Evolutionary conservation across 1,140 invertebrate genomes (phyloP), one percentile per base, ranked within the genome.

Genomic region (Nilaparvata lugens): DNA sequence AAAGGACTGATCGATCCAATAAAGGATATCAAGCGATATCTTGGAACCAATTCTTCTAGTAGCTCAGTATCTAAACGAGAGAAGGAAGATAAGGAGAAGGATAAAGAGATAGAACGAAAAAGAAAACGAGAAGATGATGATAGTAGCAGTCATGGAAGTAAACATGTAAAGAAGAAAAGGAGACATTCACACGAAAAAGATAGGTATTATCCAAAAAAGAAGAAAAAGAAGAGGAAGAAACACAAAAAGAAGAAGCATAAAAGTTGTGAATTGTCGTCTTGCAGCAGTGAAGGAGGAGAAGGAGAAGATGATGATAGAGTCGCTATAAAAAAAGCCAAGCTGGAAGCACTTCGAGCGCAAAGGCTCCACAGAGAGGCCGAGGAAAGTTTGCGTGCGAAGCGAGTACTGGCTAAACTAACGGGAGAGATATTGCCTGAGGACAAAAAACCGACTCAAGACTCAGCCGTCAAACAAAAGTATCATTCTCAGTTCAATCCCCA

Each of bases 401-500:
- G 76, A 60, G 74, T 95, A 24, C 73, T 96, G 40, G 82, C 80
- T 9, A 83, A 82, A 71, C 56, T 85, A 1, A 76, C 74, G 69
- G 82, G 83, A n/a, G 73, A 79, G 62, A 62, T 67, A 48, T 19
- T 69, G 18, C 66, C 68, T 58, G 56, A 67, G 31, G 57, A 66
- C 16, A 48, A 23, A 18, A 60, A 70, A 63, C 57, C 66, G 52
- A 40, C 70, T 54, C 31, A 35, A 4, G 64, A 72, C 65, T 67
- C 71, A 52, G 64, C 66, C 62, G 72, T 82, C 2, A 78, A 79
- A 67, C 83, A 87, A 68, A 88, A 86, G 76, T 96, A 97, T 71
- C 94, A 93, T 78, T 93, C 90, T 6, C 92, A 95, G 75, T 96
- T 91, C 72, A 95, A 94, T 76, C 93, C 93, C 53, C 83, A 90